phyloP scores from a whole-genome alignment of 2,113 vertebrate genomes.

The Lates calcarifer region DNA sequence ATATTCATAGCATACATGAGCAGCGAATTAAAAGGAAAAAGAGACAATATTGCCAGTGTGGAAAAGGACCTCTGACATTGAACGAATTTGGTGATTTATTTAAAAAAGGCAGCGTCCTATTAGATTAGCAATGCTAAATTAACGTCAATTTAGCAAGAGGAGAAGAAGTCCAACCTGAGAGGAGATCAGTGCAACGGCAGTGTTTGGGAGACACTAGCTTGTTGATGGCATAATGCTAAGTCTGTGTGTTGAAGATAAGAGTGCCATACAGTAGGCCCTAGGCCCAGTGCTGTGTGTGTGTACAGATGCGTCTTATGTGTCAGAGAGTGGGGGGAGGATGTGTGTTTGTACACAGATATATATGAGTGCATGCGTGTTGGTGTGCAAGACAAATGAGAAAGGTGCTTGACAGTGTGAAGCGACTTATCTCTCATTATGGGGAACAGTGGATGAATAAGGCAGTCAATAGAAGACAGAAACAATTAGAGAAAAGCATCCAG shows the following conservation, averaged over 20 bases:
- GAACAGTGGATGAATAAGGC: conserved; percentile 67
- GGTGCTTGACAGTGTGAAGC: conserved; percentile 69
- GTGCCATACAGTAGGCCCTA: conserved; percentile 71
- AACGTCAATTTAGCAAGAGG: conserved; percentile 65
- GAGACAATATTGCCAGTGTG: conserved; percentile 78
- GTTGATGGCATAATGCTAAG: conserved; percentile 77
- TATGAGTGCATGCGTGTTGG: conserved; percentile 50
- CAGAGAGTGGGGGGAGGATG: conserved; percentile 47
- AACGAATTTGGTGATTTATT: conserved; percentile 77
- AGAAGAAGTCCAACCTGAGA: conserved; percentile 76
- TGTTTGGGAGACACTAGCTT: conserved; percentile 64
- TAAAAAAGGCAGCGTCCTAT: conserved; percentile 79
- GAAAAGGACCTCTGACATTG: conserved; percentile 81
- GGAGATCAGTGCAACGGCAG: conserved; percentile 59
- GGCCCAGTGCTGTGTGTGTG: conserved; percentile 55
- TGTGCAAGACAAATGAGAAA: conserved; percentile 66
- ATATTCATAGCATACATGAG: conserved; percentile 77
- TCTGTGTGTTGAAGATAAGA: conserved; percentile 82
- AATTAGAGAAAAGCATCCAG: conserved; percentile 50
- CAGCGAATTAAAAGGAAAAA: conserved; percentile 69
- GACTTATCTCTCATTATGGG: conserved; percentile 76
- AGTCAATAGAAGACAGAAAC: conserved; percentile 59
- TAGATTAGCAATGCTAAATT: conserved; percentile 85
- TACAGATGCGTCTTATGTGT: conserved; percentile 50
- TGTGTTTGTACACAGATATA: conserved; percentile 67